Evolutionary conservation across 2,888 invertebrate genomes (phyloP).

Genomic region (Ephialtes manifestator): DNA sequence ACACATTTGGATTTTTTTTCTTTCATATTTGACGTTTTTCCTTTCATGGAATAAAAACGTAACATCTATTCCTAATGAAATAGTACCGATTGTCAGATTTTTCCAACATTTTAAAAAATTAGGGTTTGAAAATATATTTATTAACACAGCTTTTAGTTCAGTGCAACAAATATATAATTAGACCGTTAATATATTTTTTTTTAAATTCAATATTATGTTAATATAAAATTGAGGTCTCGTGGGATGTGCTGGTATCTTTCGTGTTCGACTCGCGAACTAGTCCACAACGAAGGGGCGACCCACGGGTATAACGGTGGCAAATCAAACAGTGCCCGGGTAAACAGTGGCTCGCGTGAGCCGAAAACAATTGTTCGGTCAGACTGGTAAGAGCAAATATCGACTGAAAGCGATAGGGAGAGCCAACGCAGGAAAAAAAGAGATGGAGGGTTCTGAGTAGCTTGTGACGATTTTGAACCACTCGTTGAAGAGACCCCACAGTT

Average conservation of each 20-base stretch:
- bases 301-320: conserved; percentile 67
- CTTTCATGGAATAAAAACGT: neutral
- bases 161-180: too few relatives aligned
- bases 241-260: conserved; percentile 2
- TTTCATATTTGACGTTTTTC: neutral
- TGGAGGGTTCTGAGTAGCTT: neutral
- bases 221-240: neutral
- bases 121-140: too few relatives aligned
- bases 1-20: neutral
- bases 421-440: conserved; percentile 12
- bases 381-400: conserved; percentile 44
- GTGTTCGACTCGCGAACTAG: neutral
- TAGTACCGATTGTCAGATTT: too few relatives aligned
- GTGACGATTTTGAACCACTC: conserved; percentile 16
- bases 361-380: conserved; percentile 55
- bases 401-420: conserved; percentile 29
- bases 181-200: too few relatives aligned
- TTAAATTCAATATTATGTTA: neutral
- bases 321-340: conserved; percentile 63
- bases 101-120: too few relatives aligned
- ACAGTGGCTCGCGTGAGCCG: conserved; percentile 63
- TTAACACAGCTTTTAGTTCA: too few relatives aligned
- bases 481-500: neutral
- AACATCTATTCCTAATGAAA: too few relatives aligned
- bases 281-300: conserved; percentile 38